phyloP scores from a whole-genome alignment of 2,113 vertebrate species.

The Actenoides hombroni region DNA sequence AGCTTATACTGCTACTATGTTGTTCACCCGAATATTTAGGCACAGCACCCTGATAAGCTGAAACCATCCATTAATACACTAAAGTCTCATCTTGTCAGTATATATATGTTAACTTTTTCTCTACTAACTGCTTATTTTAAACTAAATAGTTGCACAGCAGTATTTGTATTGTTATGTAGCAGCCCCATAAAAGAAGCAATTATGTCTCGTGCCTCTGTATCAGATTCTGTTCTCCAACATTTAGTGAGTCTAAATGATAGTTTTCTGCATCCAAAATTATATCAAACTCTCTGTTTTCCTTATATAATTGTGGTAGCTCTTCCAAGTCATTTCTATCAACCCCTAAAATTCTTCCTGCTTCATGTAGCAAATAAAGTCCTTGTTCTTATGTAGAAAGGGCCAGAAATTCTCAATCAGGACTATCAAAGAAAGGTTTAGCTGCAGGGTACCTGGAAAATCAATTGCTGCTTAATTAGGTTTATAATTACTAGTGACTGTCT shows the following conservation, averaged over 20 bases:
- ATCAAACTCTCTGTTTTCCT: not conserved
- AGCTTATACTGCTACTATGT: not conserved
- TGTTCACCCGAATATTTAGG: not conserved
- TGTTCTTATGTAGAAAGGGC: not conserved
- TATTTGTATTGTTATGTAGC: not conserved
- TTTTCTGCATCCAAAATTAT: not conserved
- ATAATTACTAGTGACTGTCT: conserved; percentile 57
- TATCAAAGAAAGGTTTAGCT: conserved; percentile 13
- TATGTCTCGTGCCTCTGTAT: not conserved
- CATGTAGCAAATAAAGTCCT: not conserved
- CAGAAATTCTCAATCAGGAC: not conserved
- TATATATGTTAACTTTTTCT: not conserved
- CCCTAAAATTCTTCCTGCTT: not conserved
- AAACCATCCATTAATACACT: not conserved
- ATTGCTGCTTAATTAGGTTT: conserved; percentile 53
- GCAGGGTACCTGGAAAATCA: conserved; percentile 13
- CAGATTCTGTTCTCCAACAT: not conserved
- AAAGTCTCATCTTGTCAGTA: not conserved
- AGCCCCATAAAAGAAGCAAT: not conserved
- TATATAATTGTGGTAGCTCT: not conserved
- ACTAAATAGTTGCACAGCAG: not conserved
- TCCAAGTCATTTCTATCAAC: not conserved
- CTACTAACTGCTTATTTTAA: not conserved
- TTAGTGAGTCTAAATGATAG: not conserved
- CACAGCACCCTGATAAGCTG: not conserved